Evolutionary conservation across 2,888 invertebrate species (phyloP).

Genomic region (Acrobasis repandana): DNA sequence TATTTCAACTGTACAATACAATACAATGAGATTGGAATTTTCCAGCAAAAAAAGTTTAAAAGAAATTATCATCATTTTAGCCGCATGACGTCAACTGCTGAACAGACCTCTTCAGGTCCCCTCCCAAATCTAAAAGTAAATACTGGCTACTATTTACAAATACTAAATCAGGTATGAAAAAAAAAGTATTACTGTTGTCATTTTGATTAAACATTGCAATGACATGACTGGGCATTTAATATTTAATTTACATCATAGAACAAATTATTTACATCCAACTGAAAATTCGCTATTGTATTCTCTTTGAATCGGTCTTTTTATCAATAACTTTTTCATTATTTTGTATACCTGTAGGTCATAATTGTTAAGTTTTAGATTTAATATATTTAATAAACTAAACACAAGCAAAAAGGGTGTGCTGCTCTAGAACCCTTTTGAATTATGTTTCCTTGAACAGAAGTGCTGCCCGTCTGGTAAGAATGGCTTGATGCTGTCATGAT

Average conservation of each 20-base stretch:
- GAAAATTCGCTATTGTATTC: background rate
- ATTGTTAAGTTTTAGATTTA: constrained; percentile 7
- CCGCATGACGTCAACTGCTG: too few species aligned
- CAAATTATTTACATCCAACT: constrained; percentile 9
- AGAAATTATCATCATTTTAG: too few species aligned
- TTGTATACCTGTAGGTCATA: constrained; percentile 2
- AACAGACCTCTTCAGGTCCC: too few species aligned
- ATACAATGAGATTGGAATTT: too few species aligned
- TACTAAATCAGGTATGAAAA: background rate
- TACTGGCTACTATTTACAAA: constrained; percentile 7
- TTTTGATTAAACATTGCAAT: constrained; percentile 10
- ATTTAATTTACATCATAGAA: too few species aligned
- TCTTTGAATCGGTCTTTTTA: too few species aligned
- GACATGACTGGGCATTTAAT: constrained; percentile 17
- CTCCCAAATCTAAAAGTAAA: too few species aligned
- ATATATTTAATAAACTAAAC: background rate
- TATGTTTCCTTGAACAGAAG: background rate
- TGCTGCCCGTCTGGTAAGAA: background rate
- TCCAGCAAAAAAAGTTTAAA: too few species aligned
- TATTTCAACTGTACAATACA: too few species aligned
- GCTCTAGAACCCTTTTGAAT: background rate
- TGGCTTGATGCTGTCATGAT: constrained; percentile 12
- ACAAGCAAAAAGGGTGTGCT: background rate
- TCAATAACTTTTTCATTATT: background rate
- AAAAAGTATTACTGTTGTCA: background rate